Percentiles rank a stretch among this genome's conserved stretches.
phyloP scores from a whole-genome alignment of 2,888 invertebrate species.

The Esperia sulphurella region DNA sequence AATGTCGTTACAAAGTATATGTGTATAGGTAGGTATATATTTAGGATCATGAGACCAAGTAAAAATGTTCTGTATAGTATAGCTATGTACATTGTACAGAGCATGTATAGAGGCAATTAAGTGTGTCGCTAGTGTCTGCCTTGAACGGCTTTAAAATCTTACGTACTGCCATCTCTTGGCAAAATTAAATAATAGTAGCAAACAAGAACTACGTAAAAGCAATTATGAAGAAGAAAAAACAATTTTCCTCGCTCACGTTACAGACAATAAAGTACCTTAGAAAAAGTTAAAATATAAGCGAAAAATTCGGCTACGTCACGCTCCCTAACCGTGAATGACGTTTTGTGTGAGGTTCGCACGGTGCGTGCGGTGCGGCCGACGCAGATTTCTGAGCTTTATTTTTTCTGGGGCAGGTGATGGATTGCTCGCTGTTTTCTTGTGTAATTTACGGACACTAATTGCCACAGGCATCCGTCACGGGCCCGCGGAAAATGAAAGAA shows the following conservation, averaged over 20 bases:
- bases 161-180: too few relatives aligned
- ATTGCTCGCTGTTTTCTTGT: conserved; percentile 71
- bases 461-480: conserved; percentile 69
- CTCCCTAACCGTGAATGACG: conserved; percentile 43
- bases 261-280: conserved; percentile 1
- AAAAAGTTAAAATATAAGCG: conserved; percentile 19
- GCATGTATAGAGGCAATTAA: too few relatives aligned
- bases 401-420: conserved; percentile 72
- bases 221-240: background rate
- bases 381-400: conserved; percentile 70
- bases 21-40: too few relatives aligned
- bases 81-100: too few relatives aligned
- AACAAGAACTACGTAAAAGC: background rate
- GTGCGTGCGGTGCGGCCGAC: conserved; percentile 41
- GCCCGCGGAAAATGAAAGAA: conserved; percentile 52
- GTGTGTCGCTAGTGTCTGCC: too few relatives aligned
- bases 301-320: conserved; percentile 40
- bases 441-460: conserved; percentile 78
- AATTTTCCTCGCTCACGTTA: background rate
- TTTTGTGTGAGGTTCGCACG: conserved; percentile 51
- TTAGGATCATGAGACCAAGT: too few relatives aligned
- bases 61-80: too few relatives aligned
- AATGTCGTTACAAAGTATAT: too few relatives aligned
- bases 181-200: too few relatives aligned
- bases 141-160: too few relatives aligned